Conservation (phyloP, 2,888 invertebrate species). For the Eutolmus rufibarbis region DNA sequence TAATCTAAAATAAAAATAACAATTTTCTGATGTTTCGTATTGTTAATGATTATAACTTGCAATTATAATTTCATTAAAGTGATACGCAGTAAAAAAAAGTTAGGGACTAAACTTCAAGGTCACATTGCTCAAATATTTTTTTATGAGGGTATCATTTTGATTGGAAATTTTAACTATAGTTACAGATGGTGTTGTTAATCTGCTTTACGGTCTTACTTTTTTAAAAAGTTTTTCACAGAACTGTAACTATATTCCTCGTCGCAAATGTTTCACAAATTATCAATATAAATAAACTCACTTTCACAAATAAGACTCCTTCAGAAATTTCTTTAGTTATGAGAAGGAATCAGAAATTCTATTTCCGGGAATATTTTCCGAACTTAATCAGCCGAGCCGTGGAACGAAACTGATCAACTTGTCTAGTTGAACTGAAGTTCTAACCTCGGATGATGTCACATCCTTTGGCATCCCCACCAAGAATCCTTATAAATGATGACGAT, state of each 20-base stretch:
- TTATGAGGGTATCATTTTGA: background rate
- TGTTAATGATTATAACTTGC: background rate
- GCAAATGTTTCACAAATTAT: background rate
- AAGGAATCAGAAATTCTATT: background rate
- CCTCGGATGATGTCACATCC: constrained; percentile 53
- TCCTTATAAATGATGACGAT: background rate
- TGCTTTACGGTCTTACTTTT: background rate
- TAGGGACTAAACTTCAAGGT: background rate
- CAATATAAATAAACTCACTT: background rate
- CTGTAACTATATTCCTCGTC: background rate
- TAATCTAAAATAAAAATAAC: background rate
- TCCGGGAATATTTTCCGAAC: constrained; percentile 50
- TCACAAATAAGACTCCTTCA: background rate
- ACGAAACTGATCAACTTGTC: constrained; percentile 58
- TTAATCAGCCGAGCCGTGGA: constrained; percentile 54
- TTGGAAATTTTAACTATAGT: background rate
- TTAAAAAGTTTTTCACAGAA: background rate
- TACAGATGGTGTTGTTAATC: background rate
- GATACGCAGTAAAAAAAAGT: background rate
- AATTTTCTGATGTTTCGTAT: background rate
- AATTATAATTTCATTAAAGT: background rate
- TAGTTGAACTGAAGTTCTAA: constrained; percentile 52
- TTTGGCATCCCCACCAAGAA: constrained; percentile 5
- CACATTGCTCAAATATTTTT: background rate
- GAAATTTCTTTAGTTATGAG: background rate